Conservation (phyloP, 2,797 vertebrate genomes). For the Meda fulgida region DNA sequence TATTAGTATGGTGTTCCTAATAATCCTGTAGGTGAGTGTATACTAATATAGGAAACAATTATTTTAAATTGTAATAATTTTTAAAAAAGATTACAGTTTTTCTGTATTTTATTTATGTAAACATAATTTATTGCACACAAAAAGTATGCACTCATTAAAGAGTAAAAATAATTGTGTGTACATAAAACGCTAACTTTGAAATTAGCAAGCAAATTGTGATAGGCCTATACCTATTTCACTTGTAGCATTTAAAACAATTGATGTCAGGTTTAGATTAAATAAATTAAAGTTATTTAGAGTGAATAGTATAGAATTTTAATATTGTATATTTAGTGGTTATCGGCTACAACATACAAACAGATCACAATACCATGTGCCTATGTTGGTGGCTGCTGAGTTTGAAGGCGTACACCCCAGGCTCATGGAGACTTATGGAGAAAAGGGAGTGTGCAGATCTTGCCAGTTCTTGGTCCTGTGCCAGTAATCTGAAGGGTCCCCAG, state of each 20-base stretch:
- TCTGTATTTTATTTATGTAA: background rate
- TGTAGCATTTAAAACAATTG: background rate
- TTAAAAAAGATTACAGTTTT: background rate
- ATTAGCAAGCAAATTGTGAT: background rate
- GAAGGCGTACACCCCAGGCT: slow-evolving; percentile 85
- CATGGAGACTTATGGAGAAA: slow-evolving; percentile 81
- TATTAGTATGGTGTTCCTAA: no score
- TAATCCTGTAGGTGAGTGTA: no score
- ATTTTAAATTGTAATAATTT: background rate
- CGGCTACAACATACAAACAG: background rate
- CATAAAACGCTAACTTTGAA: background rate
- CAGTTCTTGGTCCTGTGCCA: slow-evolving; percentile 77
- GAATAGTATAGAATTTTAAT: background rate
- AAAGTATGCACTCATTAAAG: background rate
- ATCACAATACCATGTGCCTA: slow-evolving; percentile 81
- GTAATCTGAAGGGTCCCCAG: slow-evolving; percentile 85
- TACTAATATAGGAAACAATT: background rate
- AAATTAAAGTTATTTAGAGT: background rate
- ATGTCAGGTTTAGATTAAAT: no score
- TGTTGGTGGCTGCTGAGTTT: slow-evolving; percentile 82
- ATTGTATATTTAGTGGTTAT: background rate
- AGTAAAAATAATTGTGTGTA: background rate
- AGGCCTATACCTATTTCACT: background rate
- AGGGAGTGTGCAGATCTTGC: slow-evolving; percentile 69
- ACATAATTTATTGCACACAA: no score